These are phyloP conservation scores for Cnemophilus loriae DNA, from an alignment of 2,113 vertebrate species.

Conservation along the genomic window DNA sequence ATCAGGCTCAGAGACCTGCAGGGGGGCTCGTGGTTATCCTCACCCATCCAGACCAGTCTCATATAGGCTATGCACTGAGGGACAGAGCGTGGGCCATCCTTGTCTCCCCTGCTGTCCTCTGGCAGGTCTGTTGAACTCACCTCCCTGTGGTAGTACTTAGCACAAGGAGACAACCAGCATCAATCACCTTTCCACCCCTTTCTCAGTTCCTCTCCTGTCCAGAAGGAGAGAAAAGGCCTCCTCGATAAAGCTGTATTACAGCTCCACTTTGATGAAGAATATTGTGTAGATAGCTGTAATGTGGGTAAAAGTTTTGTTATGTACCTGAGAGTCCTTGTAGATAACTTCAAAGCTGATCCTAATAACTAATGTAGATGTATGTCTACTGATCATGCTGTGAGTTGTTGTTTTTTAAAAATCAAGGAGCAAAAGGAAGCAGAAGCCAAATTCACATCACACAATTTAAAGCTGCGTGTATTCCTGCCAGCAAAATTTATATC, in stretches of 20 bases:
- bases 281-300: not conserved
- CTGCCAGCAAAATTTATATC: constrained; percentile 6
- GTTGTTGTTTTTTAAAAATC: not conserved
- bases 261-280: not conserved
- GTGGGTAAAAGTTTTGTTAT: not conserved
- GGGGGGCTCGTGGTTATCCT: not conserved
- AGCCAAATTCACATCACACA: not conserved
- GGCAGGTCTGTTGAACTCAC: not conserved
- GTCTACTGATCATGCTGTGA: not conserved
- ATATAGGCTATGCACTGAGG: not conserved
- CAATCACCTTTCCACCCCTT: not conserved
- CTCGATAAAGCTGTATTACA: not conserved
- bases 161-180: not conserved
- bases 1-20: not conserved
- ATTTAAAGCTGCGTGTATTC: not conserved
- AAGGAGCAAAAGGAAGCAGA: not conserved
- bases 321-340: not conserved
- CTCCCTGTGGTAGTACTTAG: not conserved
- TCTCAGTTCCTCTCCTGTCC: not conserved
- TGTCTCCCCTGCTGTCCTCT: not conserved
- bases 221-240: not conserved
- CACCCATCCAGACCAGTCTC: not conserved
- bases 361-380: not conserved
- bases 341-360: not conserved
- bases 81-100: not conserved